Percentiles rank a stretch among this genome's conserved stretches.
phyloP scores from a whole-genome alignment of 2,888 invertebrate species.

The Tetanocera ferruginea region DNA sequence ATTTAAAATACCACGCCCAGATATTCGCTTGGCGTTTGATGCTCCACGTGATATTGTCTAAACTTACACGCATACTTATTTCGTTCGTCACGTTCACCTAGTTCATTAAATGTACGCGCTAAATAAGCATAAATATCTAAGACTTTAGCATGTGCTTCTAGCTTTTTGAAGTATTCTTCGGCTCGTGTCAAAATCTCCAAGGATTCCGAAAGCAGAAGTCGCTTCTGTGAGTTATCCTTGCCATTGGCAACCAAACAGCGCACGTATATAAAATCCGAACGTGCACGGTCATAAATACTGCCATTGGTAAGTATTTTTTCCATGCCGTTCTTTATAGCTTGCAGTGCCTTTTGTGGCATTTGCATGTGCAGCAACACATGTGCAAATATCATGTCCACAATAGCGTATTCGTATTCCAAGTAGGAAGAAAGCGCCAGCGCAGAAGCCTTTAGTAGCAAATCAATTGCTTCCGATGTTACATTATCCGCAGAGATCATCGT shows the following conservation, averaged over 20 bases:
- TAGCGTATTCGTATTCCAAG: conserved; percentile 81
- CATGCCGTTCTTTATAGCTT: conserved; percentile 78
- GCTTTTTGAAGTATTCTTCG: conserved; percentile 78
- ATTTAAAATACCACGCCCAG: conserved; percentile 60
- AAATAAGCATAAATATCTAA: conserved; percentile 73
- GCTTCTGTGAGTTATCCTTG: conserved; percentile 51
- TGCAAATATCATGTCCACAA: conserved; percentile 84
- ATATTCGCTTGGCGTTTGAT: conserved; percentile 71
- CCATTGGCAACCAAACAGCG: conserved; percentile 82
- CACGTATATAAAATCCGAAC: conserved; percentile 81
- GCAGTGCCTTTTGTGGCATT: conserved; percentile 82
- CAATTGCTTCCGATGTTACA: conserved; percentile 73
- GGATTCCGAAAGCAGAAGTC: conserved; percentile 55
- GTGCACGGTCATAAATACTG: conserved; percentile 83
- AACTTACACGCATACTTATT: conserved; percentile 88
- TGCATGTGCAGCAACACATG: conserved; percentile 81
- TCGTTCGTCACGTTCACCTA: conserved; percentile 79
- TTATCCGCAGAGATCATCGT: conserved; percentile 71
- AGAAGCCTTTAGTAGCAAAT: conserved; percentile 79
- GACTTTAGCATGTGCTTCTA: conserved; percentile 82
- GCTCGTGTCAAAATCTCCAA: conserved; percentile 76
- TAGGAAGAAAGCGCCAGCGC: conserved; percentile 81
- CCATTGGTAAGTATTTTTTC: conserved; percentile 84
- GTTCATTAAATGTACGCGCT: conserved; percentile 82
- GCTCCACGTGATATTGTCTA: conserved; percentile 81